phyloP scores from a whole-genome alignment of 1,140 invertebrate species.

The Papilio aristodemus region DNA sequence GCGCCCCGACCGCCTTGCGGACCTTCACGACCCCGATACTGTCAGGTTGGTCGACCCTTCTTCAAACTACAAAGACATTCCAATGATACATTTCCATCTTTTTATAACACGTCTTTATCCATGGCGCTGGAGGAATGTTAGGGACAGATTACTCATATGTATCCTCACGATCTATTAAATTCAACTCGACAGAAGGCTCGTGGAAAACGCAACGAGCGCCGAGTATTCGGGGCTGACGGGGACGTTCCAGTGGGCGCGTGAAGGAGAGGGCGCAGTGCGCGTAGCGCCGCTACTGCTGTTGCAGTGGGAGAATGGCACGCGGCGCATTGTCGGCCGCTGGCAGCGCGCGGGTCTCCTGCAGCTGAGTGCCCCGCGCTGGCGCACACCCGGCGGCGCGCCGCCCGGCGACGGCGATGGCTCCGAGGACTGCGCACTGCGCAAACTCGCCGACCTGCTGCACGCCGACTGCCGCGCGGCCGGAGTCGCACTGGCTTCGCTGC shows the following conservation, averaged over 20 bases:
- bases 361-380: conserved; percentile 80
- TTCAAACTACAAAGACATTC: too few relatives aligned
- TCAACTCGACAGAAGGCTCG: conserved; percentile 42
- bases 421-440: conserved; percentile 83
- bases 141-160: neutral
- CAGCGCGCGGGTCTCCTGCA: conserved; percentile 31
- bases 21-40: conserved; percentile 50
- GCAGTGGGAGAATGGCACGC: conserved; percentile 47
- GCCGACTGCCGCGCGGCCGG: conserved; percentile 88
- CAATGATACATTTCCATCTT: too few relatives aligned
- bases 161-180: neutral
- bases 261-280: conserved; percentile 40
- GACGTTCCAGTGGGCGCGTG: conserved; percentile 45
- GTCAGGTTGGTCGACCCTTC: conserved; percentile 41
- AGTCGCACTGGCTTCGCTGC: conserved; percentile 85
- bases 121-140: neutral
- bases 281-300: conserved; percentile 42
- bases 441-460: conserved; percentile 83
- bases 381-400: conserved; percentile 78
- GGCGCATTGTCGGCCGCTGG: conserved; percentile 47
- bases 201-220: conserved; percentile 41
- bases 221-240: conserved; percentile 52
- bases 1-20: conserved; percentile 48
- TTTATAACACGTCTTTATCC: too few relatives aligned
- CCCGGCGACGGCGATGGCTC: conserved; percentile 87